Evolutionary conservation across 2,888 invertebrate genomes (phyloP).

Genomic region (Zonitis immaculata): DNA sequence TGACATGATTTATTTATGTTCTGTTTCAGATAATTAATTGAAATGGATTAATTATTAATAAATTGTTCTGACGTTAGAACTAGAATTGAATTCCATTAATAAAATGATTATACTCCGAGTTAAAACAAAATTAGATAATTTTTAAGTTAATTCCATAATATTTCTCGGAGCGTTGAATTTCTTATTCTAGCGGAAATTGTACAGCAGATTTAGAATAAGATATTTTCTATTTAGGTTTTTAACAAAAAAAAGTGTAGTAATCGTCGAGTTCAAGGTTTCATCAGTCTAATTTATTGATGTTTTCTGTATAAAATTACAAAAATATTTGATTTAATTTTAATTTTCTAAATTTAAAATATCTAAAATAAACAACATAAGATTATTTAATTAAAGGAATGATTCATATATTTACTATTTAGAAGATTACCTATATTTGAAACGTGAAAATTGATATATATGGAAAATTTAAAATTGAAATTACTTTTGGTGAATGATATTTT

Average conservation of each 20-base stretch:
- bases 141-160: not conserved
- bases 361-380: not conserved
- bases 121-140: no score
- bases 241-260: no score
- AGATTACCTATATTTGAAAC: not conserved
- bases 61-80: not conserved
- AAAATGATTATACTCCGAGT: no score
- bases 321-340: not conserved
- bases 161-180: not conserved
- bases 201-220: not conserved
- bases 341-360: not conserved
- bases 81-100: no score
- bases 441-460: not conserved
- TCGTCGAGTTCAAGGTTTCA: no score
- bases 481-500: not conserved
- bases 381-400: not conserved
- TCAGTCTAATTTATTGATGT: not conserved
- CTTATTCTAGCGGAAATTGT: not conserved
- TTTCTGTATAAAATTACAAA: not conserved
- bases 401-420: not conserved
- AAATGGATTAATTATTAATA: slow-evolving; percentile 3
- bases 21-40: slow-evolving; percentile 10
- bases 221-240: not conserved
- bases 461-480: not conserved
- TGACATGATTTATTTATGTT: slow-evolving; percentile 12